Base-by-base conservation (phyloP, 2,888 invertebrate species). In the Nudaria mundana region DNA sequence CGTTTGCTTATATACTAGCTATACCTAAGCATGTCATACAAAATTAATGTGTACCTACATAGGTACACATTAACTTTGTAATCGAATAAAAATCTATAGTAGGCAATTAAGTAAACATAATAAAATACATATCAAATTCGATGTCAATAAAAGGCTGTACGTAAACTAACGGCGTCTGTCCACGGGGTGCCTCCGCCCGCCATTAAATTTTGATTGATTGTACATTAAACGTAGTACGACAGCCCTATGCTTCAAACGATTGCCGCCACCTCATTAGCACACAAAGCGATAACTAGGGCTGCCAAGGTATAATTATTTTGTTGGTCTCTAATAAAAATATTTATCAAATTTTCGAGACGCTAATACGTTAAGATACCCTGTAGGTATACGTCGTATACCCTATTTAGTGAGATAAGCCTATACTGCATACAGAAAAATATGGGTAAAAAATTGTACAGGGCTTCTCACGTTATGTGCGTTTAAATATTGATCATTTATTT, bases 121-220 rank as follows among this genome's bases (percentile, higher is more conserved):
- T 47, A 52, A 51, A 47, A 35, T 16, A 48, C 58, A 50, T 29
- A 44, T 4, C 47, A 61, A 54, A 61, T 58, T 55, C 58, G 51
- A 55, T 55, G 59, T 64, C 59, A 58, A 47, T 61, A 61, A 60
- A 60, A 54, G 52, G 56, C 37, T n/a, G 15, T 34, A 44, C 51
- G 44, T 51, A 53, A 58, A 63, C 60, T 55, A 54, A 61, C 56
- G 34, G 45, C 40, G 29, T 42, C 45, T 50, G 48, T 44, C 37
- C 48, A 36, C 23, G 44, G 53, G 53, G 50, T 43, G 55, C 49
- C 56, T 40, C 34, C 42, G 42, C 45, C 40, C 37, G 52, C 67
- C 62, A 69, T 76, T 72, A 75, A 66, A 62, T 52, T 66, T 68
- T 79, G 78, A 80, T 76, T 66, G 76, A 80, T 79, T 67, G 64